These are phyloP conservation scores for Macrosteles quadrilineatus DNA, from an alignment of 1,140 invertebrate species.

Conservation along the genomic window DNA sequence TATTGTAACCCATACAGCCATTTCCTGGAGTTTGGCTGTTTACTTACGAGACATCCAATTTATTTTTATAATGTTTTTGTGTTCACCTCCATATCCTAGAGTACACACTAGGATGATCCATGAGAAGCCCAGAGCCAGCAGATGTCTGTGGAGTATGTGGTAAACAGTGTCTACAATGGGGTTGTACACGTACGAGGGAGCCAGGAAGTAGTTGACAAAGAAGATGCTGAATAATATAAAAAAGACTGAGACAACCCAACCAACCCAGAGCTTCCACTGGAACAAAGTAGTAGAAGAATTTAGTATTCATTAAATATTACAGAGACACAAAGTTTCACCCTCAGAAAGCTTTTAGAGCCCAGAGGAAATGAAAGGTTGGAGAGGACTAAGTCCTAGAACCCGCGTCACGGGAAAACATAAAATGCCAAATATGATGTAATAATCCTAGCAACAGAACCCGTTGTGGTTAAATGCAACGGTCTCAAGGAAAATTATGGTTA, in stretches of 20 bases:
- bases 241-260: not conserved
- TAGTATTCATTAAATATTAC: not conserved
- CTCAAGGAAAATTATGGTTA: too few species aligned
- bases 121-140: not conserved
- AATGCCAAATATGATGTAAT: too few species aligned
- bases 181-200: not conserved
- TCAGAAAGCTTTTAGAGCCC: too few species aligned
- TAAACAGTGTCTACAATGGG: not conserved
- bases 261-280: not conserved
- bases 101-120: slow-evolving; percentile 6
- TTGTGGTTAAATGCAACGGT: too few species aligned
- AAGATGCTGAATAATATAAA: not conserved
- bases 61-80: too few species aligned
- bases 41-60: too few species aligned
- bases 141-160: not conserved
- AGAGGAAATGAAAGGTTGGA: too few species aligned
- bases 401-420: too few species aligned
- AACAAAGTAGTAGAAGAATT: not conserved
- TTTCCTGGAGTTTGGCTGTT: too few species aligned
- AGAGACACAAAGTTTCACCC: not conserved
- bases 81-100: not conserved
- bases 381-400: too few species aligned
- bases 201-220: not conserved
- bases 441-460: too few species aligned
- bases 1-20: too few species aligned